Base-by-base conservation (phyloP, 2,113 vertebrate genomes). In the Ceyx margarethae region DNA sequence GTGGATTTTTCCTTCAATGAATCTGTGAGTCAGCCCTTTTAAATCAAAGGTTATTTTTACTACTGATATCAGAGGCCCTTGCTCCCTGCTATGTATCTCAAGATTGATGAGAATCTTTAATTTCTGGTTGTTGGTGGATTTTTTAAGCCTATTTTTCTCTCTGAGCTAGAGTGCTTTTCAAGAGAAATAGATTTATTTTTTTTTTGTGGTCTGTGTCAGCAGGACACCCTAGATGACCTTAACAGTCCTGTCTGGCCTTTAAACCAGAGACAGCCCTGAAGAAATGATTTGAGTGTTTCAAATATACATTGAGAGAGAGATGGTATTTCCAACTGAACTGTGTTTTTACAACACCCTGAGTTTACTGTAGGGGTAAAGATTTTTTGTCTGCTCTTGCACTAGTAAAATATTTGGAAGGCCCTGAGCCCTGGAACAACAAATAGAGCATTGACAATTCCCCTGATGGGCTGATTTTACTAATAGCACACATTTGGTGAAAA, bases 361-460 rank as follows among this genome's bases (percentile, higher is more conserved):
- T 81, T 94, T 87, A 65, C 65, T 87, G 85, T 26, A 89, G 77
- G 93, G 46, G 48, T 83, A 90, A 89, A 89, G 83, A 78, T 31
- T 40, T 81, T 58, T 85, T 95, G 60, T 86, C 67, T 89, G 37
- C n/a, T 94, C 69, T 81, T 72, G 31, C 29, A 37, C 45, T 77
- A 78, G 57, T 48, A 29, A 76, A 85, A 87, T 71, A 83, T 48
- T 81, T 95, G 67, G 74, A 81, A 80, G 71, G 62, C 48, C 48
- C 69, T 72, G 51, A 86, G 72, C 73, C 16, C 62, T 60, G 29
- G 69, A 81, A 66, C 64, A 94, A 40, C 86, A 85, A 94, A 69
- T 7, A 23, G 56, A 56, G 58, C 29, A 20, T 81, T 92, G 51
- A 54, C 31, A 56, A 43, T 58, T 67, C 45, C 64, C 85, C 64